phyloP scores from a whole-genome alignment of 1,140 invertebrate species.

The Phortica variegata region DNA sequence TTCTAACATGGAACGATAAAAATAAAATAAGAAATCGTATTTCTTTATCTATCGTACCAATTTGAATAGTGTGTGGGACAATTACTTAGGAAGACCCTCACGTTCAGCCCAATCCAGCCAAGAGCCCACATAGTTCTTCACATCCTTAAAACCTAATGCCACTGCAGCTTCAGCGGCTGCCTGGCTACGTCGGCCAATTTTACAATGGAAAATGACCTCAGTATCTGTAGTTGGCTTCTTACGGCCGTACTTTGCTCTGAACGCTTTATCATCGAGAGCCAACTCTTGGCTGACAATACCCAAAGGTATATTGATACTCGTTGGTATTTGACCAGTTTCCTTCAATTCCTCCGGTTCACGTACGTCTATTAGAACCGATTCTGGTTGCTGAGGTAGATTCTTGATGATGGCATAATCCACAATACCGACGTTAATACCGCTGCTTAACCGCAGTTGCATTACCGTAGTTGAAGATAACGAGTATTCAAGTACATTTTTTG shows the following conservation, averaged over 20 bases:
- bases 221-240: slow-evolving; percentile 61
- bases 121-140: slow-evolving; percentile 46
- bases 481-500: no score
- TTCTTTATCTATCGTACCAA: no score
- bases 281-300: slow-evolving; percentile 44
- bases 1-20: neutral
- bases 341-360: slow-evolving; percentile 66
- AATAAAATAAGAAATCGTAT: no score
- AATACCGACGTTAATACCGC: no score
- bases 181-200: slow-evolving; percentile 62
- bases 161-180: slow-evolving; percentile 62
- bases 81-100: slow-evolving; percentile 57
- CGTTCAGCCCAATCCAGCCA: slow-evolving; percentile 60
- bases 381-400: slow-evolving; percentile 51
- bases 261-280: slow-evolving; percentile 46
- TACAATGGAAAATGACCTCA: slow-evolving; percentile 66
- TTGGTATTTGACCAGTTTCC: slow-evolving; percentile 67
- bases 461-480: no score
- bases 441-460: no score
- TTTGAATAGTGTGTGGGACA: no score
- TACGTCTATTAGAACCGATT: slow-evolving; percentile 66
- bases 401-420: slow-evolving; percentile 60
- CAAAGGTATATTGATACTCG: slow-evolving; percentile 72
- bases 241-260: slow-evolving; percentile 57
- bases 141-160: slow-evolving; percentile 63